Base-by-base conservation (phyloP, 2,113 vertebrate genomes). In the Passer domesticus region DNA sequence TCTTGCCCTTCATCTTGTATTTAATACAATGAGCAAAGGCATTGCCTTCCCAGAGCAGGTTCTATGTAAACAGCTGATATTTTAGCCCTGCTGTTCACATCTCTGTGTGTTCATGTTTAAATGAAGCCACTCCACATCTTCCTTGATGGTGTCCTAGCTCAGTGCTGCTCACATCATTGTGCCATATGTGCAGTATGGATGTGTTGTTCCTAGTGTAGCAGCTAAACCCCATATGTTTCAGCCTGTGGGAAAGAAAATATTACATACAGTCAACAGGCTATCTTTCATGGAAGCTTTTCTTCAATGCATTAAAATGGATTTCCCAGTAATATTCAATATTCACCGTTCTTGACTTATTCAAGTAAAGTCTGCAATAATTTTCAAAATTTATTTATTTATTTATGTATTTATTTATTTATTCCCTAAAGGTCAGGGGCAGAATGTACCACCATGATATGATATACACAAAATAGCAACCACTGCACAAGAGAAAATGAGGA, bases 171-270 rank as follows among this genome's bases (percentile, higher is more conserved):
- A 95, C 95, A 97, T 96, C 87, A 82, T 80, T 80, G 59, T 88
- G 85, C 93, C 95, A 94, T 95, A 93, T 96, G 94, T 94, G 92
- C 93, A 85, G 47, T 82, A 88, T 93, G 89, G 83, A 84, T 97
- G 80, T 94, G 89, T 86, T 97, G 55, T 64, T 97, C 75, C 79
- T 85, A 88, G 78, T 70, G 60, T 59, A 80, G 87, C 67, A 93
- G 78, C 83, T 95, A 94, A 96, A 90, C 27, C 70, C 92, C 92
- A 95, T 95, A 90, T 93, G 93, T 63, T 94, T 85, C 75, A 63
- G 79, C 46, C 85, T 83, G 59, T 93, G 87, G 82, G 70, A 92
- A 89, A 85, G 43, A 88, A 95, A 95, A 94, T 80, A 79, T 49
- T 91, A 73, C 37, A 80, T 63, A 78, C 1, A 76, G 39, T 87